These are phyloP conservation scores for Aphrophora alni DNA, from an alignment of 2,888 invertebrate genomes.

Conservation along the genomic window DNA sequence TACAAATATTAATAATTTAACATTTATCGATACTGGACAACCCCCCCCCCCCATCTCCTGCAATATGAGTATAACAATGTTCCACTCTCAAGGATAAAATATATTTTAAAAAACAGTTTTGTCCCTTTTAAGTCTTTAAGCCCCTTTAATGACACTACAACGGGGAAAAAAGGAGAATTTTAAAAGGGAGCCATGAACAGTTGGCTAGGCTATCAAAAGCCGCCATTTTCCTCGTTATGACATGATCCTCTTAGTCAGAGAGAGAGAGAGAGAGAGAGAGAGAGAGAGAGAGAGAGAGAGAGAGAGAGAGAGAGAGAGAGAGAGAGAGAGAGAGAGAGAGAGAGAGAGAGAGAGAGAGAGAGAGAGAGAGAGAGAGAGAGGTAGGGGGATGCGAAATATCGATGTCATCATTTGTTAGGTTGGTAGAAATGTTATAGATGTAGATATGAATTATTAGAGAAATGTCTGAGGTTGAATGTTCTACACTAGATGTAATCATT, in stretches of 20 bases:
- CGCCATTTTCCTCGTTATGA: constrained; percentile 9
- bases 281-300: too few species aligned
- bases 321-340: too few species aligned
- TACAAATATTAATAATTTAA: too few species aligned
- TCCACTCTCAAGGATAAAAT: background rate
- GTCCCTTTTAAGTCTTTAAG: background rate
- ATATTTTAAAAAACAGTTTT: background rate
- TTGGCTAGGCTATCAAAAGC: background rate
- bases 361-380: too few species aligned
- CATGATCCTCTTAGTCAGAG: background rate
- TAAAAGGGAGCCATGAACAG: background rate
- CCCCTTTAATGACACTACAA: background rate
- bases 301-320: too few species aligned
- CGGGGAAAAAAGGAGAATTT: background rate
- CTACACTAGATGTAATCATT: too few species aligned
- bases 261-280: constrained; percentile 11
- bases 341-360: too few species aligned
- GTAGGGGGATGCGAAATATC: background rate
- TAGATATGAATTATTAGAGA: too few species aligned
- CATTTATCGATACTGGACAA: too few species aligned
- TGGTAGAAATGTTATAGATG: background rate
- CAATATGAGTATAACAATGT: background rate
- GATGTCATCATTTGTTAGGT: background rate
- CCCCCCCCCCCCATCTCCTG: too few species aligned
- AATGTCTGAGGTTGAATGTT: too few species aligned